These are phyloP conservation scores for Encarsia formosa DNA, from an alignment of 2,888 invertebrate genomes.

Conservation along the genomic window DNA sequence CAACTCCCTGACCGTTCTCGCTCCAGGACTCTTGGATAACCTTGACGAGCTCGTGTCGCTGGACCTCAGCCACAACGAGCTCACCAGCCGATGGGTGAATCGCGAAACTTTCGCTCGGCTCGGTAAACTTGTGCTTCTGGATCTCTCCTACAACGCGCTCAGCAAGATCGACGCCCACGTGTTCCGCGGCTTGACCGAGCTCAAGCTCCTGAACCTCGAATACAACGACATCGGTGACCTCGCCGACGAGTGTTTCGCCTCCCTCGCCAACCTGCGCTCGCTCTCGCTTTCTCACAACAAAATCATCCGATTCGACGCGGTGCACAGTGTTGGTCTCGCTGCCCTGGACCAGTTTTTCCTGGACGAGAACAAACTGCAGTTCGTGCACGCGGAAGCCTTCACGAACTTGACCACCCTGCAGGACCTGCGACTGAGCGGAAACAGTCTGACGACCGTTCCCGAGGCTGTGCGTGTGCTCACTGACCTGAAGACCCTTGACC, in stretches of 20 bases:
- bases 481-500: conserved; percentile 71
- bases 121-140: conserved; percentile 69
- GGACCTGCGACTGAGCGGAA: conserved; percentile 72
- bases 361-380: conserved; percentile 69
- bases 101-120: conserved; percentile 73
- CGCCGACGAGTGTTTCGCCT: conserved; percentile 69
- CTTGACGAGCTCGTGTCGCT: conserved; percentile 69
- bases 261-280: conserved; percentile 73
- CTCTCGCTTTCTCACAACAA: conserved; percentile 71
- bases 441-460: conserved; percentile 67
- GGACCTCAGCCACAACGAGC: conserved; percentile 69
- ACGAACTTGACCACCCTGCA: conserved; percentile 69
- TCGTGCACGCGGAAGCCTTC: conserved; percentile 67
- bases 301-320: conserved; percentile 64
- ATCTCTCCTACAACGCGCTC: conserved; percentile 70
- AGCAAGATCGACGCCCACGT: conserved; percentile 67
- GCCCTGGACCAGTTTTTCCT: conserved; percentile 70
- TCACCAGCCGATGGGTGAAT: conserved; percentile 75
- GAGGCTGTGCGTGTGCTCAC: conserved; percentile 66
- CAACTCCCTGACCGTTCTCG: conserved; percentile 71
- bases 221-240: conserved; percentile 67
- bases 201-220: conserved; percentile 72
- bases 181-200: conserved; percentile 70
- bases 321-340: conserved; percentile 69
- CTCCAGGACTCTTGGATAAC: conserved; percentile 70